phyloP scores from a whole-genome alignment of 2,797 vertebrate genomes.

The Nannoperca obscura region DNA sequence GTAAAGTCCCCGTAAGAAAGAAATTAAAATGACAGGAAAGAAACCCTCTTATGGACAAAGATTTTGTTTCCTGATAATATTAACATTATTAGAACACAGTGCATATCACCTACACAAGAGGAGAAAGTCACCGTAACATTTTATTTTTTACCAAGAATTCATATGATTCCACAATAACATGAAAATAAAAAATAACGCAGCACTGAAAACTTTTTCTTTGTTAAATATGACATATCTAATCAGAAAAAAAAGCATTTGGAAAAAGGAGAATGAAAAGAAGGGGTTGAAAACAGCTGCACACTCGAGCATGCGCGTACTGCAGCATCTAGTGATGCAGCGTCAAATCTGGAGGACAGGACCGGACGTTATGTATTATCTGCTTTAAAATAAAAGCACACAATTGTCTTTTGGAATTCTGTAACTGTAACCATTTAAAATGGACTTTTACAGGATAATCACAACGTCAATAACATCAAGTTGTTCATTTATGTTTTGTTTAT shows the following conservation, averaged over 20 bases:
- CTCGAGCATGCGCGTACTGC: constrained; percentile 30
- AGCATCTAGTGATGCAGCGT: background rate
- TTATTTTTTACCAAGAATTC: no score
- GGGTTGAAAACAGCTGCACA: background rate
- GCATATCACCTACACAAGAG: background rate
- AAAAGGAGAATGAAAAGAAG: background rate
- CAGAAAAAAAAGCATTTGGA: background rate
- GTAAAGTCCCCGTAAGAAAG: background rate
- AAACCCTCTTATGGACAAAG: accelerated
- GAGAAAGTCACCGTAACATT: background rate
- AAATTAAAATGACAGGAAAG: background rate
- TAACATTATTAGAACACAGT: background rate
- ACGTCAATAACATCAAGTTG: background rate
- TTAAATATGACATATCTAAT: background rate
- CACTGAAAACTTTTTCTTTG: background rate
- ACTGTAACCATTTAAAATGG: background rate
- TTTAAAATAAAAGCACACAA: constrained; percentile 48
- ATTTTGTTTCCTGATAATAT: background rate
- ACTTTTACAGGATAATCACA: background rate
- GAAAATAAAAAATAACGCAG: background rate
- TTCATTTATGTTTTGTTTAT: background rate
- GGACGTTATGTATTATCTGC: background rate
- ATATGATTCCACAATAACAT: background rate
- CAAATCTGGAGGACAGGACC: background rate
- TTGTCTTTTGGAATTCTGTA: background rate